Evolutionary conservation across 2,113 vertebrate species (phyloP), one percentile per base, ranked within the genome.

Genomic region (Heterocephalus glaber): DNA sequence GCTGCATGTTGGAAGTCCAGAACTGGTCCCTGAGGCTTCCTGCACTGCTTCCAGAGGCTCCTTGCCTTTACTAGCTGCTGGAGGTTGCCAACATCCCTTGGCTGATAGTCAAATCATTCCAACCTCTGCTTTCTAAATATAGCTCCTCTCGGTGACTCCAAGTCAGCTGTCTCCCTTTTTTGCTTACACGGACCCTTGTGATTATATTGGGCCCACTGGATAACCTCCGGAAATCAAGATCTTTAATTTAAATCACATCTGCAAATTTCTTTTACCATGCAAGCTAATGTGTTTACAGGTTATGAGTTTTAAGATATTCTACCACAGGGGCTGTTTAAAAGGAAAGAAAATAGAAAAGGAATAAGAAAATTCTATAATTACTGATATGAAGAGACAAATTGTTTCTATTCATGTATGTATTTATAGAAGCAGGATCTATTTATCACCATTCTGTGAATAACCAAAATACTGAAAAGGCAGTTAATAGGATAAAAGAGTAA

Each of bases 211-310:
- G 24, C 12, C 19, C 22, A n/a, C 9, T 70, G 54, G 30, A 84
- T 70, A n/a, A 79, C 41, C 84, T 92, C 44, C 79, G 85, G n/a
- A n/a, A n/a, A n/a, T 19, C 19, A 74, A 89, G n/a, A 44, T 76
- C 11, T 66, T 82, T 76, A 90, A 65, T 33, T 74, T 66, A 83
- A 72, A 33, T n/a, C 47, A 44, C 26, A 76, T 68, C 65, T 65
- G 44, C n/a, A 91, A 11, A 24, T 91, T 88, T 20, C 61, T 85
- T 87, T 96, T 79, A 82, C 52, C n/a, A 65, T 58, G 68, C 22
- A 65, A 70, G 28, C 2, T 92, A 82, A 56, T 35, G 28, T 94
- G 12, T 60, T 63, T 79, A 52, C 5, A 93, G 41, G 6, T 84
- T 94, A 66, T 80, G 24, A 22, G 41, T 72, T 47, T 91, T 47